phyloP scores from a whole-genome alignment of 2,888 invertebrate species.

The Tribolium freemani region DNA sequence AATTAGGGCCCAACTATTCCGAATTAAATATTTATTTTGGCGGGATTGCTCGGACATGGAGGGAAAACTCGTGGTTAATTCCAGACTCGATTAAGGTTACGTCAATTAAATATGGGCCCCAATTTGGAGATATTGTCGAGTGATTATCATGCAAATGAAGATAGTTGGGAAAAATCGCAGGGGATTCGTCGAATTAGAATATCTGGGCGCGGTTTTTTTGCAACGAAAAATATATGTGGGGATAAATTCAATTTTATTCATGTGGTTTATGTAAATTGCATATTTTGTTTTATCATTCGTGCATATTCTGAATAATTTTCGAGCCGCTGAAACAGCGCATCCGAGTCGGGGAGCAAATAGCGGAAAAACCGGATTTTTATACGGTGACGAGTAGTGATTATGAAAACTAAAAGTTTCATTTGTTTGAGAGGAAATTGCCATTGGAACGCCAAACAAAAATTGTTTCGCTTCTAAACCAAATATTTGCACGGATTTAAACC shows the following conservation, averaged over 20 bases:
- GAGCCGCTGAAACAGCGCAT: slow-evolving; percentile 22
- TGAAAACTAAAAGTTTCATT: not conserved
- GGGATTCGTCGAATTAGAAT: slow-evolving; percentile 37
- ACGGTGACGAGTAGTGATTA: slow-evolving; percentile 24
- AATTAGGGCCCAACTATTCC: not conserved
- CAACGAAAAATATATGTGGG: slow-evolving; percentile 18
- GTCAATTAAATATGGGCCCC: slow-evolving; percentile 10
- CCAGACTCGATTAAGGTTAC: slow-evolving; percentile 15
- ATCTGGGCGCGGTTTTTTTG: slow-evolving; percentile 34
- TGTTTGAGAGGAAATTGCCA: not conserved
- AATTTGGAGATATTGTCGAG: not conserved
- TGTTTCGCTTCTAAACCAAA: too few species aligned
- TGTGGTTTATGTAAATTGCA: slow-evolving; percentile 41
- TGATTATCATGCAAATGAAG: not conserved
- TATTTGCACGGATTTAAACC: too few species aligned
- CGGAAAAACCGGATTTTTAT: slow-evolving; percentile 23
- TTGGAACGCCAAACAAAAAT: too few species aligned
- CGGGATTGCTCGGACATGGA: not conserved
- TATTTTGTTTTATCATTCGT: slow-evolving; percentile 37
- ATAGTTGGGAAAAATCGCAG: slow-evolving; percentile 2
- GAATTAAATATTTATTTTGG: not conserved
- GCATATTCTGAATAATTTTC: slow-evolving; percentile 57
- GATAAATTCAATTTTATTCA: slow-evolving; percentile 44
- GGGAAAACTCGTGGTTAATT: not conserved
- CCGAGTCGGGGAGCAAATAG: slow-evolving; percentile 7